Percentiles rank a stretch among this genome's conserved stretches.
These are phyloP conservation scores for Capromys pilorides DNA, from an alignment of 2,797 vertebrate genomes.

Conservation along the genomic window DNA sequence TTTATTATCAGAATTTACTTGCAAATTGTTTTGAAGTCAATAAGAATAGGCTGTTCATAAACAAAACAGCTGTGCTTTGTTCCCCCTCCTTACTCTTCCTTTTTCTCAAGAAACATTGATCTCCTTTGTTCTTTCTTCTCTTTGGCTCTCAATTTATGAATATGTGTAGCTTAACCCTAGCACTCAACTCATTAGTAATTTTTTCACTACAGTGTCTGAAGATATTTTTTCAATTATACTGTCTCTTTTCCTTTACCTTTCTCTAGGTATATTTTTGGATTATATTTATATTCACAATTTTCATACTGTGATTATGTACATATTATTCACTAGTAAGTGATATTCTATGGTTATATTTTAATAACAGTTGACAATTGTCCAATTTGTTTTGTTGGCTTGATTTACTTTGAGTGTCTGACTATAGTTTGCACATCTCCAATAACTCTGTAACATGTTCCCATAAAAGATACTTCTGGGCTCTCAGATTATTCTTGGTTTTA, in stretches of 20 bases:
- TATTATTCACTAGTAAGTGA: constrained; percentile 22
- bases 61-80: background rate
- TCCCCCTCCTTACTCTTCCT: background rate
- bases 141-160: background rate
- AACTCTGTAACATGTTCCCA: background rate
- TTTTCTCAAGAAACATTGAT: background rate
- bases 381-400: background rate
- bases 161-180: background rate
- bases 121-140: background rate
- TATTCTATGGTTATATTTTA: constrained; percentile 36
- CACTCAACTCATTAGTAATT: background rate
- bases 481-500: background rate
- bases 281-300: background rate
- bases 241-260: background rate
- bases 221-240: background rate
- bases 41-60: background rate
- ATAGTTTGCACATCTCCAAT: background rate
- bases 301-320: background rate
- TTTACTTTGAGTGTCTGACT: constrained; percentile 2
- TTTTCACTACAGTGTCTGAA: background rate
- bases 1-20: background rate
- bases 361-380: background rate
- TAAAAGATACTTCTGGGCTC: background rate
- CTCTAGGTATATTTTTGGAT: background rate
- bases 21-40: background rate